These are phyloP conservation scores for Myrmecophaga tridactyla DNA, from an alignment of 2,113 vertebrate species.

Conservation along the genomic window DNA sequence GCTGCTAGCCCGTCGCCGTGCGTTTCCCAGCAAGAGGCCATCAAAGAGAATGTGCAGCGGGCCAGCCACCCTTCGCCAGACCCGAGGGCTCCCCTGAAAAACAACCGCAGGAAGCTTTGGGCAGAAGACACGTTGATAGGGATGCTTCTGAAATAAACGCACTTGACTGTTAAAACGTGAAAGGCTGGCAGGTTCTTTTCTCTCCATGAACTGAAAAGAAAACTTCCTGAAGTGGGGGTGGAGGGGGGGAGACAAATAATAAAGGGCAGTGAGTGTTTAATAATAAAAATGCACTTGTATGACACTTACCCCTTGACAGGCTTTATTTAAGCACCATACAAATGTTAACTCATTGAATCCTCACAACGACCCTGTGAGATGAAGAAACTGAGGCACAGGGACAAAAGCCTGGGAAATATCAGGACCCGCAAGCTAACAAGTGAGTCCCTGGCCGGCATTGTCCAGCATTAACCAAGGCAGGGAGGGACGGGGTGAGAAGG, in stretches of 20 bases:
- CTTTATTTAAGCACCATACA: background rate
- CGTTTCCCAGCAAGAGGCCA: background rate
- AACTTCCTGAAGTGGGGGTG: background rate
- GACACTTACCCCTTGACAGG: background rate
- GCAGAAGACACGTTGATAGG: background rate
- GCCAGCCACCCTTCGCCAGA: background rate
- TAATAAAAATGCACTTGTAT: background rate
- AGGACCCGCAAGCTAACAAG: background rate
- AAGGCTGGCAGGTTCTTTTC: background rate
- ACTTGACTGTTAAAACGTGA: background rate
- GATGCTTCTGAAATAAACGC: constrained; percentile 43
- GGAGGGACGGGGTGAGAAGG: background rate
- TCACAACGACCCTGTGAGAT: background rate
- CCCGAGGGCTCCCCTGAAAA: background rate
- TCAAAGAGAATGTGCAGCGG: background rate
- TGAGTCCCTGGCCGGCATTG: too few species aligned
- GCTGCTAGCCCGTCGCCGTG: background rate
- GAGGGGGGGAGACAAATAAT: too few species aligned
- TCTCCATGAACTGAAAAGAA: background rate
- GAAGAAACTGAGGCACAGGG: background rate
- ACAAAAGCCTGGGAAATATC: background rate
- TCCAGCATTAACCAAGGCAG: background rate
- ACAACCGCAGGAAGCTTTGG: constrained; percentile 35
- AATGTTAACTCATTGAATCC: background rate
- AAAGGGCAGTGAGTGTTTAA: background rate